A percentile compares a stretch with the other conserved stretches of the same genome.
These are phyloP conservation scores for Erythrolamprus reginae DNA, from an alignment of 2,113 vertebrate species.

Conservation along the genomic window DNA sequence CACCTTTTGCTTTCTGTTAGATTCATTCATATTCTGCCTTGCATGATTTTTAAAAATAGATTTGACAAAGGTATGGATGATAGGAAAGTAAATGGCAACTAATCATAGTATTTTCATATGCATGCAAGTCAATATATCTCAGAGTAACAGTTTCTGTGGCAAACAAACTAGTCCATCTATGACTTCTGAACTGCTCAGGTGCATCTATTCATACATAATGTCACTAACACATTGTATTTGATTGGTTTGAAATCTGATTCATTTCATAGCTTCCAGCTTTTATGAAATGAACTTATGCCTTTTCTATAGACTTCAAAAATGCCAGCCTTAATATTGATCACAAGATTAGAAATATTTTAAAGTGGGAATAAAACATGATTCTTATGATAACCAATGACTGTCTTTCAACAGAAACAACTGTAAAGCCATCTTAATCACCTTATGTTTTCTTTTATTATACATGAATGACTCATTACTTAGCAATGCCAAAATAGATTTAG, in stretches of 20 bases:
- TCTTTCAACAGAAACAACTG: not conserved
- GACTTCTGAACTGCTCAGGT: not conserved
- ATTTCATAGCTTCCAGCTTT: not conserved
- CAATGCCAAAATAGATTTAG: conserved; percentile 34
- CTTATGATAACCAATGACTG: not conserved
- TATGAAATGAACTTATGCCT: not conserved
- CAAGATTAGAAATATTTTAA: not conserved
- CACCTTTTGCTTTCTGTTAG: not conserved
- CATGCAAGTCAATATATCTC: not conserved
- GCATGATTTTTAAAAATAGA: not conserved
- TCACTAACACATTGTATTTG: not conserved
- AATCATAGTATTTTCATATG: not conserved
- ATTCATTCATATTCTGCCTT: not conserved
- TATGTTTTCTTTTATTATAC: conserved; percentile 27
- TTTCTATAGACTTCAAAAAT: not conserved
- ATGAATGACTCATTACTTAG: conserved; percentile 37
- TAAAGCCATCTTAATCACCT: not conserved
- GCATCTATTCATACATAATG: not conserved
- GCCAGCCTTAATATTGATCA: not conserved
- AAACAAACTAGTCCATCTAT: not conserved
- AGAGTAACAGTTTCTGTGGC: not conserved
- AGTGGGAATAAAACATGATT: not conserved
- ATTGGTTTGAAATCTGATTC: not conserved
- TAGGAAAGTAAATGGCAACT: not conserved
- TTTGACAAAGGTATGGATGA: not conserved